Percentiles rank a stretch among this genome's conserved stretches.
phyloP scores from a whole-genome alignment of 1,140 invertebrate genomes.

The Caenorhabditis inopinata region DNA sequence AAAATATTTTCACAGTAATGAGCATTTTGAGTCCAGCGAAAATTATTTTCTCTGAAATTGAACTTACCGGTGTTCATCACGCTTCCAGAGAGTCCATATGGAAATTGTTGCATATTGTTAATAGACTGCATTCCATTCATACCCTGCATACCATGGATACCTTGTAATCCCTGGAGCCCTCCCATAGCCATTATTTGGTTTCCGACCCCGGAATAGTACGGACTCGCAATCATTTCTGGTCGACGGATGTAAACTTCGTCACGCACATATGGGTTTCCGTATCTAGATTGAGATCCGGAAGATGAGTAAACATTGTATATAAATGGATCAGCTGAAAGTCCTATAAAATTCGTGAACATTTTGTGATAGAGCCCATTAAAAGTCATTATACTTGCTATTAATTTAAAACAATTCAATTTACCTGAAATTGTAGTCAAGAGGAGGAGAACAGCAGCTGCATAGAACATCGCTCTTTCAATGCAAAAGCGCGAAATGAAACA shows the following conservation, averaged over 20 bases:
- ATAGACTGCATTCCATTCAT: neutral
- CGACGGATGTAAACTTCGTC: conserved; percentile 13
- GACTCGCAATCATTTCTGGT: neutral
- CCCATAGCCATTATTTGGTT: conserved; percentile 5
- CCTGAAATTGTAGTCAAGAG: neutral
- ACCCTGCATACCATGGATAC: neutral
- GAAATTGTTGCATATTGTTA: neutral
- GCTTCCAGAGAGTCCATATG: neutral
- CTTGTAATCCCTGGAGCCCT: neutral
- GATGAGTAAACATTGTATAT: conserved; percentile 7
- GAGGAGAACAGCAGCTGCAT: neutral
- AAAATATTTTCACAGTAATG: no score
- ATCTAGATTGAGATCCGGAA: neutral
- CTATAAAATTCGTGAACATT: no score
- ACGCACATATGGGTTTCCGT: neutral
- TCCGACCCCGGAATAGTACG: neutral
- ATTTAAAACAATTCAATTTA: neutral
- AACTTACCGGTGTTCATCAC: neutral
- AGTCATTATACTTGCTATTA: no score
- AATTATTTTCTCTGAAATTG: no score
- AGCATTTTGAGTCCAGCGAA: no score
- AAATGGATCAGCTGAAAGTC: conserved; percentile 2
- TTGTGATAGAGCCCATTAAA: no score
- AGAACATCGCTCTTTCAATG: neutral
- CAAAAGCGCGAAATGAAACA: conserved; percentile 2